Evolutionary conservation across 2,888 invertebrate species (phyloP), one percentile per base, ranked within the genome.

Genomic region (Rhopalosiphum nymphaeae): DNA sequence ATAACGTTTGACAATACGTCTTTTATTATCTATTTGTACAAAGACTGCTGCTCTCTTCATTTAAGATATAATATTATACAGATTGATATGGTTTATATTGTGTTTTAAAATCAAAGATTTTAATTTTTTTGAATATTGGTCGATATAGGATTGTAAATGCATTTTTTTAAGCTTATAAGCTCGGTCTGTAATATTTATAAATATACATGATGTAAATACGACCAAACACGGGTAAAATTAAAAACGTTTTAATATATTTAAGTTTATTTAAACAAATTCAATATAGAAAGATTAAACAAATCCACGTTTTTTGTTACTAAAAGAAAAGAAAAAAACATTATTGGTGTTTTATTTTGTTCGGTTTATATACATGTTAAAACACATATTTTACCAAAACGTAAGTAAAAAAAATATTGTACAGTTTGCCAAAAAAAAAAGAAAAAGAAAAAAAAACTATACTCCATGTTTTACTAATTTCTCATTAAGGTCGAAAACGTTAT

Each of bases 401-500:
- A 92, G 61, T 61, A 49, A 53, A 49, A 49, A 67, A 49, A 36
- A 88, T 36, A 42, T 87, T 92, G 49, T 49, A 56, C 0, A 13
- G 87, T 87, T 92, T 88, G 92, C 92, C 92, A 92, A 92, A 87
- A 78, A 78, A 25, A 78, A 67, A 11, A 49, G 0, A 53, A 78
- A 78, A 78, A 44, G 61, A 61, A 91, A 78, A 78, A 78, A 44
- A 87, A 61, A 91, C 87, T 42, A 29, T 53, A 36, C 13, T 46
- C 26, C 49, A 11, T 36, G 67, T 87, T 67, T 87, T 36, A 36
- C 61, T 92, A 92, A 92, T 88, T 88, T 92, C 92, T 67, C 42
- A 67, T 67, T 92, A 87, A 67, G 92, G 87, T 67, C 67, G 92
- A 88, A 92, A 87, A 46, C 49, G 92, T 92, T 61, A 87, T 29